Conservation (phyloP, 2,888 invertebrate species). For the Julus scandinavius region DNA sequence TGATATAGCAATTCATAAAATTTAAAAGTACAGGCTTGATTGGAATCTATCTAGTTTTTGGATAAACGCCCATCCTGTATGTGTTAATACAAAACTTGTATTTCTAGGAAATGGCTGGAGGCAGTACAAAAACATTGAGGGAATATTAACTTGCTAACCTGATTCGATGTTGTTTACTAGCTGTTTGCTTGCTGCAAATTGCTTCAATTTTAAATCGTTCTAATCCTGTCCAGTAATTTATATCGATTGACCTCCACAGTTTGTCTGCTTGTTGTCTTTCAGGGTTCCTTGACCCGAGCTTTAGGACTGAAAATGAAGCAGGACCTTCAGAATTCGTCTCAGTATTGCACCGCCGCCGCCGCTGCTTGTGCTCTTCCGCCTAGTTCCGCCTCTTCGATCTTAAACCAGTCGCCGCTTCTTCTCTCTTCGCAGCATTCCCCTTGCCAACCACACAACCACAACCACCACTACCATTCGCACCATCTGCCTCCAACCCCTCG, state of each 20-base stretch:
- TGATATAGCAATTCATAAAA: too few species aligned
- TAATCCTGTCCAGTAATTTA: too few species aligned
- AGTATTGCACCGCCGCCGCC: constrained; percentile 30
- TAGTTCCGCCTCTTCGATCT: constrained; percentile 28
- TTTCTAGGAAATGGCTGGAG: too few species aligned
- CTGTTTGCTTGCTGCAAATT: too few species aligned
- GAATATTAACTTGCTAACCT: too few species aligned
- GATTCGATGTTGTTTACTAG: too few species aligned
- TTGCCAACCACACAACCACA: neutral
- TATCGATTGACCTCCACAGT: constrained; percentile 48
- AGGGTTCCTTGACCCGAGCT: constrained; percentile 81
- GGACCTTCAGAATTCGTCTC: constrained; percentile 57
- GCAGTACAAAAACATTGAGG: too few species aligned
- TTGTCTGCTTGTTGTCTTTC: constrained; percentile 58
- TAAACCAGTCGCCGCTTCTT: neutral
- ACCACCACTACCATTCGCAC: neutral
- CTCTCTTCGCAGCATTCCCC: constrained; percentile 46
- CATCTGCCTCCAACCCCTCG: neutral
- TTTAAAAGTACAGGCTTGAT: too few species aligned
- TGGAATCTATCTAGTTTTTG: too few species aligned
- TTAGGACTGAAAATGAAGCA: constrained; percentile 70
- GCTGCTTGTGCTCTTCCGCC: constrained; percentile 55
- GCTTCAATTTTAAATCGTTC: too few species aligned
- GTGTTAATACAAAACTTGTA: too few species aligned
- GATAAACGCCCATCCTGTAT: too few species aligned